Evolutionary conservation across 2,797 vertebrate species (phyloP).

Genomic region (Acanthis flammea): DNA sequence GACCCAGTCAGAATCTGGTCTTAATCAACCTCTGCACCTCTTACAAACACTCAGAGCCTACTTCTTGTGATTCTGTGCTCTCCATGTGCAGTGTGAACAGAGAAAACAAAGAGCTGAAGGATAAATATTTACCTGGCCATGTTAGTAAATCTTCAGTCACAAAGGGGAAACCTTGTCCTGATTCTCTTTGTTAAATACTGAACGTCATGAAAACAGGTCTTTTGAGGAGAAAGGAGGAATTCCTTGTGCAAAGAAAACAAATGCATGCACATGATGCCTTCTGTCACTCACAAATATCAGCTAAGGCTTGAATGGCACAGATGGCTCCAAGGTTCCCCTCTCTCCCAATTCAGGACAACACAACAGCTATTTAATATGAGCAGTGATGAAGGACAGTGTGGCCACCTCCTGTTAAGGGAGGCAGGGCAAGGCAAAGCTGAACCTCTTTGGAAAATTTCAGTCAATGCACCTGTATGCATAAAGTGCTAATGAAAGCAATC

Average conservation of each 20-base stretch:
- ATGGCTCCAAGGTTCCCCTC: background rate
- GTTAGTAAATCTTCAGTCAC: background rate
- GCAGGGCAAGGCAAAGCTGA: background rate
- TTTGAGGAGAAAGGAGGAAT: background rate
- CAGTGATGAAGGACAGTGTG: background rate
- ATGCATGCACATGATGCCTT: background rate
- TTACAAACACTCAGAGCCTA: background rate
- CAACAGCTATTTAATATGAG: background rate
- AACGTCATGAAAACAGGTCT: background rate
- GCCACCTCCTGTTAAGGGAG: background rate
- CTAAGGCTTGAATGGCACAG: background rate
- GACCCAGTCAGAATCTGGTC: background rate
- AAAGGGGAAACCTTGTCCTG: background rate
- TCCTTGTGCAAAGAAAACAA: background rate
- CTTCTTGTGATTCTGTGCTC: background rate
- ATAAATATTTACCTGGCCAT: background rate
- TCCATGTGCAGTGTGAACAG: background rate
- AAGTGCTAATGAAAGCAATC: background rate
- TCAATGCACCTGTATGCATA: background rate
- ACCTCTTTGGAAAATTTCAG: background rate
- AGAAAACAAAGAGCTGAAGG: background rate
- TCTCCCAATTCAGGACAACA: background rate
- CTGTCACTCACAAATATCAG: background rate
- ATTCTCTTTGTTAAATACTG: background rate
- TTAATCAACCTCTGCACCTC: background rate